Evolutionary conservation across 2,797 vertebrate species (phyloP).

Genomic region (Echiichthys vipera): DNA sequence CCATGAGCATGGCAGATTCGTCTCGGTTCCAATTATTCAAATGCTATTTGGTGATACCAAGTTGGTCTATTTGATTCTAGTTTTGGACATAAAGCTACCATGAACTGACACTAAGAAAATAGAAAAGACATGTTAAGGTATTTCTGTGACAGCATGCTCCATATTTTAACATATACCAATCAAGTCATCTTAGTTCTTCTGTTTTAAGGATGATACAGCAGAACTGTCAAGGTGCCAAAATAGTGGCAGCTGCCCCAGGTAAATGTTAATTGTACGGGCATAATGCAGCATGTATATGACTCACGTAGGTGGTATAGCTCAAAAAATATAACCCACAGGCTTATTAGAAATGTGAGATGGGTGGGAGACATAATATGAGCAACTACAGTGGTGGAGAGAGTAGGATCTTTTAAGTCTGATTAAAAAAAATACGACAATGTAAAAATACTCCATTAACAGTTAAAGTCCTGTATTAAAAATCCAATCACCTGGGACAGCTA

Average conservation of each 20-base stretch:
- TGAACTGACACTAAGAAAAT: background rate
- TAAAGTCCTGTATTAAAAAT: background rate
- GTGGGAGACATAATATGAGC: too few species aligned
- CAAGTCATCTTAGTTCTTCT: background rate
- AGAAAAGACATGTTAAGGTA: background rate
- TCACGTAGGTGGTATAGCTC: background rate
- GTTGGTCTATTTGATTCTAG: background rate
- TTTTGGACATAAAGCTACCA: background rate
- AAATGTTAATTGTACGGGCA: conserved; percentile 38
- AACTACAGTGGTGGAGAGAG: background rate
- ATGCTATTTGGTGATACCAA: too few species aligned
- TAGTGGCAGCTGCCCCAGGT: conserved; percentile 19
- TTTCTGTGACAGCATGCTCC: background rate
- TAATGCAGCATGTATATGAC: conserved; percentile 1
- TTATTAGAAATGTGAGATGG: background rate
- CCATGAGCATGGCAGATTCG: too few species aligned
- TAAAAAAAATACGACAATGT: too few species aligned
- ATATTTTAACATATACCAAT: conserved; percentile 5
- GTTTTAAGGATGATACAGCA: conserved; percentile 19
- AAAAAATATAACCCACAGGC: background rate
- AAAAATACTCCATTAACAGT: background rate
- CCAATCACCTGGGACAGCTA: background rate
- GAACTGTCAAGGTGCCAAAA: conserved; percentile 1
- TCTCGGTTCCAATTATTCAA: too few species aligned
- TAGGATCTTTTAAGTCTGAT: background rate